phyloP scores from a whole-genome alignment of 2,113 vertebrate genomes.

The Morone saxatilis region DNA sequence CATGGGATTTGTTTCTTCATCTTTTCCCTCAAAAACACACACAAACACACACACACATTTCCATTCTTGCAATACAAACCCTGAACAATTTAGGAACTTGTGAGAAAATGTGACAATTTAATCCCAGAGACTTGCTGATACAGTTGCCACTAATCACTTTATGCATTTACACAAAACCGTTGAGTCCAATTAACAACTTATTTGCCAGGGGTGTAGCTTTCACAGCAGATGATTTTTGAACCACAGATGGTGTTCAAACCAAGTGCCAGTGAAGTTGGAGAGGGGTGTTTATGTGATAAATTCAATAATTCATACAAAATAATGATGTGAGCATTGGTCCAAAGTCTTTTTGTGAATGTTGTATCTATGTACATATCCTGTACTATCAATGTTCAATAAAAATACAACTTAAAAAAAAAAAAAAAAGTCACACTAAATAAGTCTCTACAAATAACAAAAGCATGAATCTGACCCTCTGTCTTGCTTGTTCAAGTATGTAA shows the following conservation, averaged over 20 bases:
- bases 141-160: not conserved
- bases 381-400: too few species aligned
- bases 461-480: too few species aligned
- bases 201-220: not conserved
- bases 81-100: not conserved
- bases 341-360: too few species aligned
- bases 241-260: not conserved
- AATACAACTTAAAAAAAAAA: too few species aligned
- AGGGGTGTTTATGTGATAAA: not conserved
- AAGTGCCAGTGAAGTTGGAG: not conserved
- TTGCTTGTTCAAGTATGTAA: too few species aligned
- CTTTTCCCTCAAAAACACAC: not conserved
- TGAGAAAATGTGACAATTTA: not conserved
- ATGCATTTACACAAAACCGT: slow-evolving; percentile 4
- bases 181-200: slow-evolving; percentile 8
- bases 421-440: too few species aligned
- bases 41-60: not conserved
- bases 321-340: too few species aligned
- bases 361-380: too few species aligned
- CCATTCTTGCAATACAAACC: not conserved
- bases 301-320: too few species aligned
- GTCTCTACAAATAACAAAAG: too few species aligned
- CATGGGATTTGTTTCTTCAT: slow-evolving; percentile 16
- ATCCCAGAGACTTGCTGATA: slow-evolving; percentile 7
- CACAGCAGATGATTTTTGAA: not conserved